These are phyloP conservation scores for Pristis pectinata DNA, from an alignment of 2,797 vertebrate species.

Conservation along the genomic window DNA sequence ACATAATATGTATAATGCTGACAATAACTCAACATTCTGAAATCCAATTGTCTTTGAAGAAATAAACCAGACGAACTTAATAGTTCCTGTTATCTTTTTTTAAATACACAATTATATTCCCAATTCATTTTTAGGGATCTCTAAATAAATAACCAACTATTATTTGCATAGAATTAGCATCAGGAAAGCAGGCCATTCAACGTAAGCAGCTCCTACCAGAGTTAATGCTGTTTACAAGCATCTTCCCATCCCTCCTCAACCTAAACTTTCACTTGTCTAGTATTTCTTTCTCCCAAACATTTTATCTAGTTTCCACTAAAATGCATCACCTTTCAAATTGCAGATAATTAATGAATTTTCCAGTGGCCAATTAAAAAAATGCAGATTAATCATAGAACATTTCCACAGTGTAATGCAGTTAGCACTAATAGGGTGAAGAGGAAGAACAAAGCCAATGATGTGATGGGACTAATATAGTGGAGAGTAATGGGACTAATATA, in stretches of 20 bases:
- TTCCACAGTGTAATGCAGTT: neutral
- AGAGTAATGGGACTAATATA: too few species aligned
- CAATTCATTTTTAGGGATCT: neutral
- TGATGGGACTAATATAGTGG: too few species aligned
- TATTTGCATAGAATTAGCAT: neutral
- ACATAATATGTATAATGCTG: neutral
- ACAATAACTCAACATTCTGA: neutral
- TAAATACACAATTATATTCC: neutral
- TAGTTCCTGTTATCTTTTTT: neutral
- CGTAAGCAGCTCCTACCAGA: neutral
- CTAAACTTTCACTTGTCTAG: neutral
- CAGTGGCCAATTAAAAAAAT: neutral
- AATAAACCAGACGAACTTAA: neutral
- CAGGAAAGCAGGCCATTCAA: neutral
- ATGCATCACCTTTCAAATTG: neutral
- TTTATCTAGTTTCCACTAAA: neutral
- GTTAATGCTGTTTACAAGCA: neutral
- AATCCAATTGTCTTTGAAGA: neutral
- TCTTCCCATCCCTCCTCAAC: neutral
- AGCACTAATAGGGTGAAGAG: too few species aligned
- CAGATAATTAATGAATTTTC: neutral
- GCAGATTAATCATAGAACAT: neutral
- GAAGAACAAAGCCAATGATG: too few species aligned
- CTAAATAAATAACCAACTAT: neutral
- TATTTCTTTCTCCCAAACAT: neutral